These are phyloP conservation scores for Drosophila melanocephala DNA, from an alignment of 2,888 invertebrate genomes.

Conservation along the genomic window DNA sequence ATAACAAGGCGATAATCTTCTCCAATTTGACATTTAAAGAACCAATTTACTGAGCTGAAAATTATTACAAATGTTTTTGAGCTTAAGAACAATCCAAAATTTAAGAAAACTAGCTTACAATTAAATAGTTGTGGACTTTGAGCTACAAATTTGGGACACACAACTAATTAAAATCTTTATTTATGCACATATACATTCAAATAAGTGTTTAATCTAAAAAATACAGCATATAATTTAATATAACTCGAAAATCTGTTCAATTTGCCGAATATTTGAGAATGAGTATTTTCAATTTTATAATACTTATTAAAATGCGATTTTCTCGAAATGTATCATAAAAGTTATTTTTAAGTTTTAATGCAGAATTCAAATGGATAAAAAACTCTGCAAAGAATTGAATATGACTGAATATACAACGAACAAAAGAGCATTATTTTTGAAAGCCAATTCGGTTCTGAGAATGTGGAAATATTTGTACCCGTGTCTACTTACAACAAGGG, in stretches of 20 bases:
- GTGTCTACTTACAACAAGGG: neutral
- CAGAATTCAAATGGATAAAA: neutral
- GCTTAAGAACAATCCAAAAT: neutral
- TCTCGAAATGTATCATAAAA: neutral
- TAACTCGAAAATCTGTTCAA: neutral
- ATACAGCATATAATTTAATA: neutral
- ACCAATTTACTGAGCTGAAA: neutral
- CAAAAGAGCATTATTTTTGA: neutral
- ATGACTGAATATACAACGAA: neutral
- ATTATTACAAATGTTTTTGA: neutral
- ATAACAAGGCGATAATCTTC: neutral
- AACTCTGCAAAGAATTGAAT: neutral
- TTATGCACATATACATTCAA: neutral
- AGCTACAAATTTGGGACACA: neutral
- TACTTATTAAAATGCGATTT: neutral
- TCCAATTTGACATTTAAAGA: too few species aligned
- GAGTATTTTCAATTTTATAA: neutral
- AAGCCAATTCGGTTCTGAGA: neutral
- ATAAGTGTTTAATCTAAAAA: neutral
- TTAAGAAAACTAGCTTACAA: neutral
- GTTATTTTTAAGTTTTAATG: rapidly evolving
- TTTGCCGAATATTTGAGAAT: neutral
- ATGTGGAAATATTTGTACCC: neutral
- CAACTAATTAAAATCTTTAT: neutral
- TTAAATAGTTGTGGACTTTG: neutral